Conservation (phyloP, 2,113 vertebrate genomes). For the Mugil cephalus region DNA sequence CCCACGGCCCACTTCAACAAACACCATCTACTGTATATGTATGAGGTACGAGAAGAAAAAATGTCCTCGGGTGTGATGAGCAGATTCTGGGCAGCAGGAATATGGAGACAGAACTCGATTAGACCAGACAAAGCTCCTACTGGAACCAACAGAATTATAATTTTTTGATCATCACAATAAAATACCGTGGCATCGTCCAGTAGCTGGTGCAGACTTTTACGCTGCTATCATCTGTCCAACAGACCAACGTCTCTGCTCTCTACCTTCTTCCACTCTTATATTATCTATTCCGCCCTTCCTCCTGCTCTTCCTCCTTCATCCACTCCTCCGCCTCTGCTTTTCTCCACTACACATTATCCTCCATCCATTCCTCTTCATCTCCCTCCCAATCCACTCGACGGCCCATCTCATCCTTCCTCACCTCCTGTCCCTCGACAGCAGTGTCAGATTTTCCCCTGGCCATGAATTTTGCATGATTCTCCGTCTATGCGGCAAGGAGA, state of each 20-base stretch:
- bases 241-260: slow-evolving; percentile 20
- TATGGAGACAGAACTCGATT: too few species aligned
- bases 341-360: slow-evolving; percentile 45
- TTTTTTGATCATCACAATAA: too few species aligned
- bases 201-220: too few species aligned
- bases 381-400: slow-evolving; percentile 18
- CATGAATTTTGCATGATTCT: slow-evolving; percentile 75
- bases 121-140: too few species aligned
- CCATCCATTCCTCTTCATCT: slow-evolving; percentile 53
- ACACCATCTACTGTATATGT: too few species aligned
- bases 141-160: too few species aligned
- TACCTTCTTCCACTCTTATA: neutral
- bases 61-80: too few species aligned
- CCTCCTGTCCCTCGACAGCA: slow-evolving; percentile 54
- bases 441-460: slow-evolving; percentile 70
- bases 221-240: neutral
- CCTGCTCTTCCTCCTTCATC: slow-evolving; percentile 7
- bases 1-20: too few species aligned
- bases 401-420: slow-evolving; percentile 56
- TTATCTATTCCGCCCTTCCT: slow-evolving; percentile 18
- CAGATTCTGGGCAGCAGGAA: too few species aligned
- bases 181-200: too few species aligned
- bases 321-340: slow-evolving; percentile 18
- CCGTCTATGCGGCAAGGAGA: slow-evolving; percentile 52
- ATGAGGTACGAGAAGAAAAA: too few species aligned